Evolutionary conservation across 2,113 vertebrate genomes (phyloP), one percentile per base, ranked within the genome.

Genomic region (Heterocephalus glaber): DNA sequence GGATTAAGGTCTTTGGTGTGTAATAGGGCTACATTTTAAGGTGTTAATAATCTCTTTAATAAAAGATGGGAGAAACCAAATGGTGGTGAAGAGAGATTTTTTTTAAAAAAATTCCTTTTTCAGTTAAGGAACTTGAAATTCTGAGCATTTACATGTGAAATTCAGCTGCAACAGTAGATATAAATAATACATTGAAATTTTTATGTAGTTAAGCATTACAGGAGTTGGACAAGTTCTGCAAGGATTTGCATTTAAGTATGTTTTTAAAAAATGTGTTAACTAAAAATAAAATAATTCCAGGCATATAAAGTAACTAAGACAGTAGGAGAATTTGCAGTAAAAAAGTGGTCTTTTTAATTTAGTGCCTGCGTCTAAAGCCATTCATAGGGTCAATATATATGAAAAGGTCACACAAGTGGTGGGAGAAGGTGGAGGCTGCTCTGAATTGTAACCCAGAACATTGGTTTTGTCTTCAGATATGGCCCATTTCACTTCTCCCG

Each of bases 161-260:
- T 95, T 96, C 90, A 97, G 95, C 96, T 93, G 92, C 93, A 90
- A 93, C 81, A 7, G 30, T 82, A 84, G 96, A 77, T 95, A 97
- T 97, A 97, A 97, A 97, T 97, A 97, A 97, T 76, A 95, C 97
- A 95, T 85, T 47, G 93, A 89, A 85, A 92, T 60, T 96, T 96
- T 97, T 91, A 92, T 95, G 95, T 90, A 83, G 95, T 92, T 92
- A 90, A 93, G 97, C 93, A 95, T 96, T 97, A 96, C 87, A 96
- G 93, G 91, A 97, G 84, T 95, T 14, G 17, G 93, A 96, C 89
- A 92, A 93, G 90, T 61, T 95, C 92, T 93, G 92, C 92, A 95
- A 97, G 86, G 93, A 97, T 97, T 97, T 97, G 94, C 97, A 97
- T 96, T 97, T 97, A 81, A 95, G 96, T 97, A 85, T 66, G 60